Evolutionary conservation across 2,113 vertebrate genomes (phyloP).

Genomic region (Papio anubis): DNA sequence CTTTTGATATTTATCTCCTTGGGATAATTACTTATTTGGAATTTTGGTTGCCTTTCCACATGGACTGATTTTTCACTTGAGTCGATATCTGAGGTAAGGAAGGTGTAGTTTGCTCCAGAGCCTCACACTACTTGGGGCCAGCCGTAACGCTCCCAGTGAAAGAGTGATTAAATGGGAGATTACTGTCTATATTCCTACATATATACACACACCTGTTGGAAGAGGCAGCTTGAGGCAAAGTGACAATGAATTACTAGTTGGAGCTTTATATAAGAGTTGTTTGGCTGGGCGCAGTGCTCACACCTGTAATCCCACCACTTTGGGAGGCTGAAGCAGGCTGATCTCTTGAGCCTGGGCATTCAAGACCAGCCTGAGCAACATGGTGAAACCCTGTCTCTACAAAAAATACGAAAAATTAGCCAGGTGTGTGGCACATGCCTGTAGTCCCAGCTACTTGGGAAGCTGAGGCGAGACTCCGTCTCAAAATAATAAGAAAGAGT

Average conservation of each 20-base stretch:
- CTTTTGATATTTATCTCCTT: not conserved
- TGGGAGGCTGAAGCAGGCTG: too few species aligned
- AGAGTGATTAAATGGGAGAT: not conserved
- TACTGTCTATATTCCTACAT: not conserved
- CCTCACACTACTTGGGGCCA: not conserved
- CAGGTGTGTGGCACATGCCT: too few species aligned
- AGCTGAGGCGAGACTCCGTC: too few species aligned
- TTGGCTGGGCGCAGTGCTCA: too few species aligned
- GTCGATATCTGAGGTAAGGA: not conserved
- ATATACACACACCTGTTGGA: not conserved
- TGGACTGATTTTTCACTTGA: not conserved
- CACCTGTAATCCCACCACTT: too few species aligned
- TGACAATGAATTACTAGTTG: not conserved
- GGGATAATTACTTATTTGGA: not conserved
- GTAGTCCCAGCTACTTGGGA: too few species aligned
- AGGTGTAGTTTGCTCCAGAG: not conserved
- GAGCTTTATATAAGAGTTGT: not conserved
- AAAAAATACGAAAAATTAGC: too few species aligned
- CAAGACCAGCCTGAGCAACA: too few species aligned
- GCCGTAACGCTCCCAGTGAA: not conserved
- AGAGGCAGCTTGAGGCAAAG: not conserved
- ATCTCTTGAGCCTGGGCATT: too few species aligned
- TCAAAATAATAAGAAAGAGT: too few species aligned
- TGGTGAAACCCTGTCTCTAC: too few species aligned
- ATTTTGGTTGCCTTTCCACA: not conserved